Conservation (phyloP, 2,888 invertebrate species). For the Pterostichus madidus region DNA sequence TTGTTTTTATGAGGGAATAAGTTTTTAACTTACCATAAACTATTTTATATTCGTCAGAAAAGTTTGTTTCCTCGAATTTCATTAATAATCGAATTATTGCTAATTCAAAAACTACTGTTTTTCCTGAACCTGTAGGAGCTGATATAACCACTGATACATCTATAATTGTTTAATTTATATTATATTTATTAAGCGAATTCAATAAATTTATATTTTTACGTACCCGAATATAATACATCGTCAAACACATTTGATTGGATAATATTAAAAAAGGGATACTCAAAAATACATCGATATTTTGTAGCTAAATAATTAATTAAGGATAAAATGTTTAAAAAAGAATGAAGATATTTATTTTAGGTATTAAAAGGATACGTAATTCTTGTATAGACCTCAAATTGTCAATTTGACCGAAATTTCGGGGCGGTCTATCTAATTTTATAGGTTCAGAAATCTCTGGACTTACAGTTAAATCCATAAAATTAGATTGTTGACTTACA, state of each 20-base stretch:
- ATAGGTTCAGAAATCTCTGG: not conserved
- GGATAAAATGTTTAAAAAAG: conserved; percentile 61
- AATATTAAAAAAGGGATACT: conserved; percentile 84
- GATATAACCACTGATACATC: conserved; percentile 87
- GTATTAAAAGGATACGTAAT: conserved; percentile 72
- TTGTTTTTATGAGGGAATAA: too few relatives aligned
- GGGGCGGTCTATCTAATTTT: conserved; percentile 59
- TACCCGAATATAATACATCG: conserved; percentile 83
- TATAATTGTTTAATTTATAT: conserved; percentile 70
- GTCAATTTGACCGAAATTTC: conserved; percentile 66
- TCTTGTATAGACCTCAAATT: conserved; percentile 71
- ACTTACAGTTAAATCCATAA: conserved; percentile 53
- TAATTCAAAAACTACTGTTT: conserved; percentile 90
- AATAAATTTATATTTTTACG: conserved; percentile 52
- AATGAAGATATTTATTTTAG: not conserved
- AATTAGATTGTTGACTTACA: conserved; percentile 36
- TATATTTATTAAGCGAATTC: conserved; percentile 32
- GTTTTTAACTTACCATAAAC: conserved; percentile 82
- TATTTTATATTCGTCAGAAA: conserved; percentile 81
- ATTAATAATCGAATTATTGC: conserved; percentile 85
- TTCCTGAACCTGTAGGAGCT: conserved; percentile 91
- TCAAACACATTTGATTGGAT: conserved; percentile 87
- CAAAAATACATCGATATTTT: conserved; percentile 80
- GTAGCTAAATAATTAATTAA: conserved; percentile 76
- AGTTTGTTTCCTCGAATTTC: conserved; percentile 77